Conservation (phyloP, 2,113 vertebrate species). For the Gila orcuttii region DNA sequence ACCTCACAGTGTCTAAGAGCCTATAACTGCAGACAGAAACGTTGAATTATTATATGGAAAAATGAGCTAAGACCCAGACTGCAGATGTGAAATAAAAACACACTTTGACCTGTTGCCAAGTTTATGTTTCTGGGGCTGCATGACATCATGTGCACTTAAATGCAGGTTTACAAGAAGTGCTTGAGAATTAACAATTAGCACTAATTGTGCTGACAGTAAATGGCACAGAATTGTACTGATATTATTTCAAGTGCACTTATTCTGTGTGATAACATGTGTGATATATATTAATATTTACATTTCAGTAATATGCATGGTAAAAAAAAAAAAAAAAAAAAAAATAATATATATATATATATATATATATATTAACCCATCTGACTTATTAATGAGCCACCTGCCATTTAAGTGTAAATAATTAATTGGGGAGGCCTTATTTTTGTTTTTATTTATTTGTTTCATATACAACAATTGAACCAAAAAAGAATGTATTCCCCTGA, state of each 20-base stretch:
- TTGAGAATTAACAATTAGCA: neutral
- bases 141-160: constrained; percentile 23
- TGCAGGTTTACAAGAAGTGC: neutral
- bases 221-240: neutral
- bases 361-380: neutral
- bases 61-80: constrained; percentile 25
- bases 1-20: constrained; percentile 12
- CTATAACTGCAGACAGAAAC: constrained; percentile 16
- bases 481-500: neutral
- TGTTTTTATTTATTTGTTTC: neutral
- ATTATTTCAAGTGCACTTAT: neutral
- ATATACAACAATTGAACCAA: neutral
- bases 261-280: neutral
- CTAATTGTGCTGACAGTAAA: constrained; percentile 2
- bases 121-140: constrained; percentile 13
- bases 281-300: neutral
- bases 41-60: constrained; percentile 31
- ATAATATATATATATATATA: neutral
- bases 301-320: neutral
- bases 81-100: neutral
- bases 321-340: too few relatives aligned
- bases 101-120: neutral
- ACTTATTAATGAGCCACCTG: neutral
- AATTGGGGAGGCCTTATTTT: neutral
- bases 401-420: neutral